Conservation (phyloP, 2,113 vertebrate species). For the Spea bombifrons region DNA sequence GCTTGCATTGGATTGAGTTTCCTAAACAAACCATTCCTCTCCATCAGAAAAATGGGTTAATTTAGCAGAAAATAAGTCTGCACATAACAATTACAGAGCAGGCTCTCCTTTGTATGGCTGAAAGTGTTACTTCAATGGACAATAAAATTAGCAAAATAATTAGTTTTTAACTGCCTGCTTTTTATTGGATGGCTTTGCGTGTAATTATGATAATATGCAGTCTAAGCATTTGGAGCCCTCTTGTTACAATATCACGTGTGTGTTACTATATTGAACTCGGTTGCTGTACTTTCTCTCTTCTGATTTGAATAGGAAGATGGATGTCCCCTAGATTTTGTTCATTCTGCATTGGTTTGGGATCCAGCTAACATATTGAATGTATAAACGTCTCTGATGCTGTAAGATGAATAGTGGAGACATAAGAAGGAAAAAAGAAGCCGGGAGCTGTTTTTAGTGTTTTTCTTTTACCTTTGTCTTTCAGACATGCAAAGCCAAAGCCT, state of each 20-base stretch:
- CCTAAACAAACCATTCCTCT: too few species aligned
- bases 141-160: slow-evolving; percentile 46
- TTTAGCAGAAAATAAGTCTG: slow-evolving; percentile 15
- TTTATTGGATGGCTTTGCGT: slow-evolving; percentile 40
- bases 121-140: slow-evolving; percentile 38
- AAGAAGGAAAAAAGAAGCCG: slow-evolving; percentile 2
- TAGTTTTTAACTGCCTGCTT: slow-evolving; percentile 46
- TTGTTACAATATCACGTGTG: not conserved
- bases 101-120: slow-evolving; percentile 19
- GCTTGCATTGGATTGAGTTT: too few species aligned
- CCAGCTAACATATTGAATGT: slow-evolving; percentile 43
- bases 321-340: slow-evolving; percentile 34
- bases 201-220: slow-evolving; percentile 44
- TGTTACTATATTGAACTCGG: not conserved
- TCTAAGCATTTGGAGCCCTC: slow-evolving; percentile 11
- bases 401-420: slow-evolving; percentile 39
- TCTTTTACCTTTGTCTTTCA: too few species aligned
- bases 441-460: not conserved
- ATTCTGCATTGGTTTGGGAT: slow-evolving; percentile 43
- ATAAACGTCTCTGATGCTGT: slow-evolving; percentile 36
- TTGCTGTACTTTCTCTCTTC: slow-evolving; percentile 6
- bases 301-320: slow-evolving; percentile 22
- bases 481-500: too few species aligned
- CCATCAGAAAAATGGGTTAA: slow-evolving; percentile 13
- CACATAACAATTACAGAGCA: slow-evolving; percentile 23